Evolutionary conservation across 2,113 vertebrate genomes (phyloP).

Genomic region (Cheirogaleus medius): DNA sequence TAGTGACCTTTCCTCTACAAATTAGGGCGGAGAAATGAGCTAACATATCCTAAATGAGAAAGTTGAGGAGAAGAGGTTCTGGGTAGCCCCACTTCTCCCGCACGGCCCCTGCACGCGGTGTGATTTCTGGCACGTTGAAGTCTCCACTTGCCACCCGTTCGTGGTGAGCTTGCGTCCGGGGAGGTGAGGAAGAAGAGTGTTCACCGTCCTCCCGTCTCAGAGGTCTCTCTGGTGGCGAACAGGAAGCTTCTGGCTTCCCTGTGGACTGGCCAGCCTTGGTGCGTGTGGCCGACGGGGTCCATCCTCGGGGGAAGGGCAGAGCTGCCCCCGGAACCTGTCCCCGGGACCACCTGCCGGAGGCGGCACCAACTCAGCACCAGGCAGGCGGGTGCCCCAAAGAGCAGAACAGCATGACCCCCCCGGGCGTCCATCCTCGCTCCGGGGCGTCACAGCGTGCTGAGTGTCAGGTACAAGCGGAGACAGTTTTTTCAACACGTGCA

Average conservation of each 20-base stretch:
- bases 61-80: neutral
- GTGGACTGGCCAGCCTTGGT: neutral
- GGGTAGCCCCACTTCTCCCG: neutral
- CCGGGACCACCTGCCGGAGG: rapidly evolving
- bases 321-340: neutral
- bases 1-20: neutral
- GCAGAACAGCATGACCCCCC: neutral
- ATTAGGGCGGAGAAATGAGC: neutral
- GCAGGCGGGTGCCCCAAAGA: rapidly evolving
- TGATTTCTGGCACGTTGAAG: neutral
- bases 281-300: no score
- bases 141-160: rapidly evolving
- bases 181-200: no score
- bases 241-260: neutral
- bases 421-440: rapidly evolving
- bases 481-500: no score
- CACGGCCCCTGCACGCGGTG: rapidly evolving
- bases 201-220: no score
- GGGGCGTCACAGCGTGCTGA: rapidly evolving
- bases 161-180: rapidly evolving
- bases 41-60: neutral
- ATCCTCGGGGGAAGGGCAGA: neutral
- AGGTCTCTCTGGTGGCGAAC: neutral
- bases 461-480: rapidly evolving
- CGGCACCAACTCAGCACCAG: rapidly evolving